Conservation (phyloP, 2,888 invertebrate species). For the Acanthococcus lagerstroemiae region DNA sequence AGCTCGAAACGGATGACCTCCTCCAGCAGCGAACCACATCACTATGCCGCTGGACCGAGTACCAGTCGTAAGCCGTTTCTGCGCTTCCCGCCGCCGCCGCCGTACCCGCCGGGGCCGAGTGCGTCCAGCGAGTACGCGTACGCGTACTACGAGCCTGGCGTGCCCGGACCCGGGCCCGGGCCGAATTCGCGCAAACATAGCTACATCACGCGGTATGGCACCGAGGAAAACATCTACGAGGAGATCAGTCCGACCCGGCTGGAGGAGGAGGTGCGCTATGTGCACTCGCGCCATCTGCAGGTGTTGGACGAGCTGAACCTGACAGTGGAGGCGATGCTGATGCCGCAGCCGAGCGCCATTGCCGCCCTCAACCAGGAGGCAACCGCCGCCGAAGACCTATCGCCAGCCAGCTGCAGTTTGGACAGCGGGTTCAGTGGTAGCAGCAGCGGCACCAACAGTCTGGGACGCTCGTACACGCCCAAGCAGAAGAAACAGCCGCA, state of each 20-base stretch:
- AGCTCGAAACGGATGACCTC: slow-evolving; percentile 22
- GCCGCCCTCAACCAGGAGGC: slow-evolving; percentile 38
- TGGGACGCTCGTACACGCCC: slow-evolving; percentile 34
- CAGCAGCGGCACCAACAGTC: slow-evolving; percentile 38
- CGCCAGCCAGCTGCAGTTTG: slow-evolving; percentile 43
- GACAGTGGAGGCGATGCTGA: slow-evolving; percentile 80
- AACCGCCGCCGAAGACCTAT: slow-evolving; percentile 55
- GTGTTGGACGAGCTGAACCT: slow-evolving; percentile 77
- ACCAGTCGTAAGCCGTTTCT: slow-evolving; percentile 43
- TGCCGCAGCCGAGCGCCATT: slow-evolving; percentile 54
- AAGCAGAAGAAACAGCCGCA: slow-evolving; percentile 36
- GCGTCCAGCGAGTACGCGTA: slow-evolving; percentile 58
- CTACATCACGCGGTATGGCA: slow-evolving; percentile 67
- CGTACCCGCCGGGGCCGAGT: slow-evolving; percentile 50
- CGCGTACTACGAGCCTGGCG: slow-evolving; percentile 66
- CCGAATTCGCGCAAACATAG: slow-evolving; percentile 48
- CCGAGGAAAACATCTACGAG: slow-evolving; percentile 74
- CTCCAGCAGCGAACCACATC: slow-evolving; percentile 32
- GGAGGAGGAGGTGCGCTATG: slow-evolving; percentile 72
- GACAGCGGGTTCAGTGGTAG: slow-evolving; percentile 38
- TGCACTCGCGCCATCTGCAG: slow-evolving; percentile 65
- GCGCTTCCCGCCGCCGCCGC: slow-evolving; percentile 65
- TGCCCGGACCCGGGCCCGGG: slow-evolving; percentile 40
- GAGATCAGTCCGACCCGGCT: slow-evolving; percentile 67
- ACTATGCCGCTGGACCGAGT: slow-evolving; percentile 30